Evolutionary conservation across 2,113 vertebrate genomes (phyloP), one percentile per base, ranked within the genome.

Genomic region (Oxygymnocypris stewartii): DNA sequence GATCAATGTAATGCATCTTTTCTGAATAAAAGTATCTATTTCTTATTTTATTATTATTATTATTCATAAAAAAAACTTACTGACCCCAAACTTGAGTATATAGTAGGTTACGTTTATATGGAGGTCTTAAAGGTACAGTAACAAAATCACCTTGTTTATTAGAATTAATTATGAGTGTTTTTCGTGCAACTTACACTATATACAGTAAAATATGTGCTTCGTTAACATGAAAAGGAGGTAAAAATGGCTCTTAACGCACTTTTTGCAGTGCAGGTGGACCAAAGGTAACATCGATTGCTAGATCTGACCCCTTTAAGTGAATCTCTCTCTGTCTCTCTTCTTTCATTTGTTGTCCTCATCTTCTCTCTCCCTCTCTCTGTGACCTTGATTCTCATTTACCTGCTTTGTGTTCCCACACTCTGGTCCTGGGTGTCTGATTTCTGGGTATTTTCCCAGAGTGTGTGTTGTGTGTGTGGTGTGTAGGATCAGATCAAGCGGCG

Each of bases 401-500:
- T 74, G 67, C 67, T 25, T 57, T 80, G 20, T 86, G 49, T 57
- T 59, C 49, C 9, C 44, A 13, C 16, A 67, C 42, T 73, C 54
- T 42, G 6, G 47, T 51, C 37, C 49, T 18, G 16, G 63, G 83
- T 79, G 51, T 89, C 80, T 63, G 49, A 47, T 87, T 89, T 85
- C 88, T 71, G 2, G 51, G 37, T 63, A 37, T 76, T 81, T 73
- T 78, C 59, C 59, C 82, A 69, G 54, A 61, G n/a, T n/a, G n/a
- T n/a, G n/a, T 81, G 42, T 54, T n/a, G 75, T 65, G 35, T 76
- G 57, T 84, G 37, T 25, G 59, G n/a, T 63, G 57, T 44, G 85
- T 16, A 6, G 49, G 75, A 89, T 87, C 85, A 74, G 73, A 83
- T 89, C 82, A 87, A 86, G 12, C 71, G 20, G 35, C 37, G 40